phyloP scores from a whole-genome alignment of 2,797 vertebrate species.

The Glossophaga mutica region DNA sequence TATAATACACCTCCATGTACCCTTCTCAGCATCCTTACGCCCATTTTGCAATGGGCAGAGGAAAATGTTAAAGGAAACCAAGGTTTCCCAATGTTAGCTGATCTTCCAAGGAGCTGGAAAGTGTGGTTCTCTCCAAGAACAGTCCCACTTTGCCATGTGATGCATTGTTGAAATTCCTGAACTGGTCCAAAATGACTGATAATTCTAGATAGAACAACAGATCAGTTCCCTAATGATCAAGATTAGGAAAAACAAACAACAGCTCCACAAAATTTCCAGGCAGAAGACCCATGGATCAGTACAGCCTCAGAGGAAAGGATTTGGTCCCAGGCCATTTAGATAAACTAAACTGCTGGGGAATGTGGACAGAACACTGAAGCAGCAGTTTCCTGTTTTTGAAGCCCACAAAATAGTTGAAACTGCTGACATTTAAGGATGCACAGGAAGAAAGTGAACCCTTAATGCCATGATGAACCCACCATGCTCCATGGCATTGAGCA shows the following conservation, averaged over 20 bases:
- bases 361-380: background rate
- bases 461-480: background rate
- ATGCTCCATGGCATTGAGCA: accelerated
- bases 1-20: accelerated
- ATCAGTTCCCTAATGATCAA: background rate
- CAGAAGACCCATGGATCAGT: background rate
- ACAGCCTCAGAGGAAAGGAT: background rate
- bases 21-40: background rate
- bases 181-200: background rate
- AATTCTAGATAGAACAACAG: background rate
- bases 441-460: background rate
- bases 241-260: background rate
- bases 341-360: background rate
- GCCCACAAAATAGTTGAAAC: background rate
- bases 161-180: background rate
- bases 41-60: background rate
- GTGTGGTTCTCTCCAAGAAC: background rate
- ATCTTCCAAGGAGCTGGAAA: background rate
- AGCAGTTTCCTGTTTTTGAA: background rate
- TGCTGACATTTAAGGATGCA: background rate
- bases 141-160: background rate
- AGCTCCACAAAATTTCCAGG: background rate
- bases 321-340: background rate
- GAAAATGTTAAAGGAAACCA: background rate
- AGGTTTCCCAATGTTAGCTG: background rate